Base-by-base conservation (phyloP, 2,888 invertebrate species). In the Drosophila peninsularis region DNA sequence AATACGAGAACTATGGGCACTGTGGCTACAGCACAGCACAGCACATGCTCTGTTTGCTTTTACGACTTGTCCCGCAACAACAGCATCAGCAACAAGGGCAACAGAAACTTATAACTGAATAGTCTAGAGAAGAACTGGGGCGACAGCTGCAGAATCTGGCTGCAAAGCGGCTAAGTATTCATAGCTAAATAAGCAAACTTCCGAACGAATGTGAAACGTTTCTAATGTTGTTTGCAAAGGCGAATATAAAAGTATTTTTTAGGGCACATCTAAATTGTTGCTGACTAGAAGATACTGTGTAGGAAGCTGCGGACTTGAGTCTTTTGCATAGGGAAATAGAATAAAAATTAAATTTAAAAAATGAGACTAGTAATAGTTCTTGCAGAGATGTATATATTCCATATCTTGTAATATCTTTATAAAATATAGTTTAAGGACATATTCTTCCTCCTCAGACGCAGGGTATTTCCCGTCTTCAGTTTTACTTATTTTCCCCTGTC, bases 1-100 rank as follows among this genome's bases (percentile, higher is more conserved):
- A 61, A 64, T 67, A 64, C 37, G 68, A 67, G 44, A 45, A 67
- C 68, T 19, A 45, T 54, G 64, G 65, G n/a, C 36, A 32, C 61
- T 44, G 68, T 36, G 63, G 71, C 58, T 72, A 71, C 66, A 30
- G 9, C 9, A 74, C 68, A 82, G 80, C 89, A 74, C 70, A 82
- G 80, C 89, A 83, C 87, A 83, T 87, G 88, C 71, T 78, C 87
- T 89, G 89, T 87, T 83, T 83, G 78, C 83, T 80, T 89, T 88
- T 83, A 83, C 81, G 83, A 87, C 84, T 78, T 80, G 72, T 63
- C 68, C 60, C 67, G 70, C 82, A 69, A 56, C 50, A 57, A 49
- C 62, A 56, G 17, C 64, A 66, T 19, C 62, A 52, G 32, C 57
- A 27, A 9, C 53, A 50, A 34, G 24, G 42, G 42, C 39, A 52